Base-by-base conservation (phyloP, 1,140 invertebrate species). In the Drosophila sucinea region DNA sequence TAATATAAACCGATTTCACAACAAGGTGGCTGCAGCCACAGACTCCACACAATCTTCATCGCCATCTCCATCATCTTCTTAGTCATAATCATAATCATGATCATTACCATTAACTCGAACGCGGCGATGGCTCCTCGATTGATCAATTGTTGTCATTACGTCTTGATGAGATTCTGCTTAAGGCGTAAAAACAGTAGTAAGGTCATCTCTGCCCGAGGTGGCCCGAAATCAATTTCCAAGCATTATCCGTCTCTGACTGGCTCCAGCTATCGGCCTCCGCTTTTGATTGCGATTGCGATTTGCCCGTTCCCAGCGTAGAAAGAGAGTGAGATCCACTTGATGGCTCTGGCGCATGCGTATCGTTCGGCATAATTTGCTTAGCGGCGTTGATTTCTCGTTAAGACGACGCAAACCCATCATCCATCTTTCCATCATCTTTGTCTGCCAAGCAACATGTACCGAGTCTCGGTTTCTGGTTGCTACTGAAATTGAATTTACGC, bases 101-200 rank as follows among this genome's bases (percentile, higher is more conserved):
- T 69, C 67, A 83, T 72, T 68, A 76, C 51, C 71, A 65, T 62
- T 65, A 75, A 67, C 80, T 58, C 27, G 30, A 61, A 27, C 51
- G 41, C 29, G 55, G 33, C 57, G 10, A 65, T 60, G 60, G 56
- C 56, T 72, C 65, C 65, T 57, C 74, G 83, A 82, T 87, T 87
- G 83, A 82, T 87, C 71, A 81, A 83, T 89, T 81, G 87, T 81
- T 90, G 83, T 86, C 87, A 90, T 90, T 90, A 83, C 67, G 69
- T 64, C 82, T 85, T 91, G 89, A 91, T 91, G 89, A 91, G 89
- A 91, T 91, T 91, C 89, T 91, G 89, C 85, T 91, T 91, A 91
- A 91, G 84, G 89, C 89, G 89, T 91, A 91, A 91, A 91, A 91
- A 91, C 89, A 91, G 89, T 91, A 91, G 89, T 90, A 65, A 86